Conservation (phyloP, 2,113 vertebrate species). For the Phyllopteryx taeniolatus region DNA sequence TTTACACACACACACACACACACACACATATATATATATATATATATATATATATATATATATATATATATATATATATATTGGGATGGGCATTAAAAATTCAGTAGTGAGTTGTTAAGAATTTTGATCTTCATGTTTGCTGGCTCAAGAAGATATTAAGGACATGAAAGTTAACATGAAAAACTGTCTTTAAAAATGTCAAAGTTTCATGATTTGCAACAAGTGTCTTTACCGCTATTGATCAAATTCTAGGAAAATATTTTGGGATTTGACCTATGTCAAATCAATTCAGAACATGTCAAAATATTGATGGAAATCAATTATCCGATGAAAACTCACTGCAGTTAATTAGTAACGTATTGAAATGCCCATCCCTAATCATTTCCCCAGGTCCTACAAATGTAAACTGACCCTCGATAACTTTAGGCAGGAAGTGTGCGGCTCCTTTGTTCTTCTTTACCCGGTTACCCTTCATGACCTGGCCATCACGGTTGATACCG, state of each 20-base stretch:
- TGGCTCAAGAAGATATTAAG: neutral
- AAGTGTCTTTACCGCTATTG: no score
- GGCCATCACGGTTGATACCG: conserved; percentile 86
- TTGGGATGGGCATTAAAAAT: neutral
- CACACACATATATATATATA: neutral
- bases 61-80: no score
- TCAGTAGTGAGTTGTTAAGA: neutral
- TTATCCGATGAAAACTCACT: neutral
- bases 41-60: no score
- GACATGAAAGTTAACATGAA: neutral
- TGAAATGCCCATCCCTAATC: neutral
- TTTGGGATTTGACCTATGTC: no score
- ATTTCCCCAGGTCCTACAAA: neutral
- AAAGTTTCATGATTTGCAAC: no score
- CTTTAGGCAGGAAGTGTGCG: conserved; percentile 89
- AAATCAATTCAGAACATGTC: no score
- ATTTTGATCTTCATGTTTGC: neutral
- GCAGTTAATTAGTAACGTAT: neutral
- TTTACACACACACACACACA: no score
- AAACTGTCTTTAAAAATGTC: no score
- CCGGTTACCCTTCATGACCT: conserved; percentile 82
- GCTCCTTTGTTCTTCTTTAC: conserved; percentile 91
- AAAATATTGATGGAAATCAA: neutral
- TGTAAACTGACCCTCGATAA: conserved; percentile 81
- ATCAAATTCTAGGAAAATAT: no score